Evolutionary conservation across 2,113 vertebrate genomes (phyloP).

Genomic region (Anarhynchus alexandrinus): DNA sequence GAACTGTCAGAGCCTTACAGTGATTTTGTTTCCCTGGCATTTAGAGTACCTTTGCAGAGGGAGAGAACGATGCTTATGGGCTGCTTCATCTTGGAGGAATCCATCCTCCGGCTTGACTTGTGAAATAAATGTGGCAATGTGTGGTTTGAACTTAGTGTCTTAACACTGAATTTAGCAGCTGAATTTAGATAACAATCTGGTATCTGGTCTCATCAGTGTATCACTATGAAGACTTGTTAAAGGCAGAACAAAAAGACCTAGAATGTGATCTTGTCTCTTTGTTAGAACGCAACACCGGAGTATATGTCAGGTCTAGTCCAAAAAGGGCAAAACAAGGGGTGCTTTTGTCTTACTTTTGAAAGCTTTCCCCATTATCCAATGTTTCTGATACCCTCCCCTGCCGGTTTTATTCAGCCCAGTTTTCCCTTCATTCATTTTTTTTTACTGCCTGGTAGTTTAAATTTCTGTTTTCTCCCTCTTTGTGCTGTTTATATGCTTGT

Average conservation of each 20-base stretch:
- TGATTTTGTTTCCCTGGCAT: conserved; percentile 50
- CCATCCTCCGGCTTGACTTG: conserved; percentile 53
- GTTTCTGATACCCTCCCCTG: background rate
- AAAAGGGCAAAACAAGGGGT: conserved; percentile 14
- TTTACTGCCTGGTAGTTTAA: background rate
- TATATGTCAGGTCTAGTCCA: conserved; percentile 19
- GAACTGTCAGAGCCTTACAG: conserved; percentile 41
- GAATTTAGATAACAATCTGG: conserved; percentile 70
- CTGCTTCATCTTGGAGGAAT: conserved; percentile 47
- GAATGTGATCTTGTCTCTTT: conserved; percentile 52
- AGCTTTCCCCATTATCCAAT: background rate
- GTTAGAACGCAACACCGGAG: background rate
- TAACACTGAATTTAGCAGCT: conserved; percentile 68
- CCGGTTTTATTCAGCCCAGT: background rate
- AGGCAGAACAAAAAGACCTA: conserved; percentile 62
- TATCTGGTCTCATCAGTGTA: conserved; percentile 66
- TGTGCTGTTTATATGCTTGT: background rate
- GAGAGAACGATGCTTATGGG: conserved; percentile 28
- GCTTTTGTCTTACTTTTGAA: background rate
- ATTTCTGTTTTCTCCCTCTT: background rate
- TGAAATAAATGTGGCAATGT: conserved; percentile 64
- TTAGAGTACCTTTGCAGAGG: conserved; percentile 24
- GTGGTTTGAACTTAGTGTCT: conserved; percentile 63
- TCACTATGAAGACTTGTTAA: conserved; percentile 62
- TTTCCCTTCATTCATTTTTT: background rate